Percentiles rank a stretch among this genome's conserved stretches.
Evolutionary conservation across 2,797 vertebrate genomes (phyloP).

Genomic region (Lycodopsis pacificus): DNA sequence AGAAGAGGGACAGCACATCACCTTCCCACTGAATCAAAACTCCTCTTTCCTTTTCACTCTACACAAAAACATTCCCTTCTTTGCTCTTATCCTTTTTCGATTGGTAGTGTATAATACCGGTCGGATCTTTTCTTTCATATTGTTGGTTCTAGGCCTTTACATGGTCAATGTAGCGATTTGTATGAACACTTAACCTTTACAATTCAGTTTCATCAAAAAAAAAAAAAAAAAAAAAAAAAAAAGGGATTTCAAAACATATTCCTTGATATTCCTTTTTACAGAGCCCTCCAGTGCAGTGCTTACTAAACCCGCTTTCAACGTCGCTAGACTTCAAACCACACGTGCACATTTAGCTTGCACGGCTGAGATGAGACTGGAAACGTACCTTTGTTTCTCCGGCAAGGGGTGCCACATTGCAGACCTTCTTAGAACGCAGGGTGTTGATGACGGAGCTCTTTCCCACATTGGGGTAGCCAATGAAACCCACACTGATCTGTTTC

Average conservation of each 20-base stretch:
- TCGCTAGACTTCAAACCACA: not conserved
- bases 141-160: not conserved
- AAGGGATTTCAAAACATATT: not conserved
- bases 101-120: not conserved
- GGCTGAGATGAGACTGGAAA: not conserved
- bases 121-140: not conserved
- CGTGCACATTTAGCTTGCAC: not conserved
- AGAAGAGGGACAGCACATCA: conserved; percentile 19
- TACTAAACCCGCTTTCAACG: too few species aligned
- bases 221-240: not conserved
- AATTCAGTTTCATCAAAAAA: not conserved
- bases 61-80: not conserved
- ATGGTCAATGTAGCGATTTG: too few species aligned
- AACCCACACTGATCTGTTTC: conserved; percentile 99
- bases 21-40: conserved; percentile 1
- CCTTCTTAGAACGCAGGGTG: conserved; percentile 96
- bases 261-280: not conserved
- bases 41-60: not conserved
- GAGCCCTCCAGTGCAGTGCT: not conserved
- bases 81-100: not conserved
- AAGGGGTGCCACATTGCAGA: conserved; percentile 96
- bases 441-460: conserved; percentile 99
- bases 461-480: conserved; percentile 98
- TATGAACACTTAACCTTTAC: not conserved
- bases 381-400: conserved; percentile 98